These are phyloP conservation scores for Balaeniceps rex DNA, from an alignment of 2,113 vertebrate genomes.

Conservation along the genomic window DNA sequence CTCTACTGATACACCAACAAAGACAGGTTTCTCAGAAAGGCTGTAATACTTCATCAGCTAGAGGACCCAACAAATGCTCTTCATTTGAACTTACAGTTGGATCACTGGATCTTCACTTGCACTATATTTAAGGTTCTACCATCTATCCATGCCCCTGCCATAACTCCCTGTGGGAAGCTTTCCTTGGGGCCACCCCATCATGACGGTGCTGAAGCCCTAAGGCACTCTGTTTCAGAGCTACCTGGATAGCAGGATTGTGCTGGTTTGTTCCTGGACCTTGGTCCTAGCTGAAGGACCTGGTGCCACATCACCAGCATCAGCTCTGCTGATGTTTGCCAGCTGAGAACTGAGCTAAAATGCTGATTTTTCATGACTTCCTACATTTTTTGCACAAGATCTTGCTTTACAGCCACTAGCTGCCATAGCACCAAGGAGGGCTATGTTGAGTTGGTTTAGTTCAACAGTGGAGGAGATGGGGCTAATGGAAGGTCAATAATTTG, in stretches of 20 bases:
- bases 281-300: not conserved
- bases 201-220: not conserved
- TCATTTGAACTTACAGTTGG: not conserved
- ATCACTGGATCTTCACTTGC: not conserved
- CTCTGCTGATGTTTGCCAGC: not conserved
- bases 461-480: not conserved
- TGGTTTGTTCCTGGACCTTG: not conserved
- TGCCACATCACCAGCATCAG: not conserved
- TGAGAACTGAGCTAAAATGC: not conserved
- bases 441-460: not conserved
- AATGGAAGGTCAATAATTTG: not conserved
- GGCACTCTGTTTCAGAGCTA: not conserved
- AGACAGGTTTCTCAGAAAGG: not conserved
- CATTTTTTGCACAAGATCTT: not conserved
- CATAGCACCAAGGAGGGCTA: not conserved
- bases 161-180: not conserved
- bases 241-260: not conserved
- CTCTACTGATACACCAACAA: not conserved
- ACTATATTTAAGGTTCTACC: not conserved
- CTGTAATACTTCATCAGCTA: not conserved
- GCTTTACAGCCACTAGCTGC: not conserved
- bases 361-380: not conserved
- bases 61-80: not conserved
- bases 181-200: not conserved
- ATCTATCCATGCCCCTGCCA: not conserved